A percentile compares a stretch with the other conserved stretches of the same genome.
These are phyloP conservation scores for Loriculus beryllinus DNA, from an alignment of 2,797 vertebrate species.

Conservation along the genomic window DNA sequence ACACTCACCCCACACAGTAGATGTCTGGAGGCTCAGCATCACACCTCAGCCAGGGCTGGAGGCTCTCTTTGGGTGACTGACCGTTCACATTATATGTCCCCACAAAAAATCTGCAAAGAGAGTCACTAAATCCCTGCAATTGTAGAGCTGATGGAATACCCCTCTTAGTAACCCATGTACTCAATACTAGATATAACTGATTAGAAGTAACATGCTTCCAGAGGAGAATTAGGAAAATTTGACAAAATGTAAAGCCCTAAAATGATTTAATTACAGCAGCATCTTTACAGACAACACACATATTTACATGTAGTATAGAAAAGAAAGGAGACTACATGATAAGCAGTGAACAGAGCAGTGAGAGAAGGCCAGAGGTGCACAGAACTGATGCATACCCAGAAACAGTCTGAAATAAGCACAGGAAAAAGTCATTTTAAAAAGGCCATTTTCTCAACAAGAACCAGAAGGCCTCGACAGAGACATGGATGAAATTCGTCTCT, in stretches of 20 bases:
- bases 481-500: background rate
- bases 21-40: conserved; percentile 87
- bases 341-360: background rate
- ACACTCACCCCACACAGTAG: conserved; percentile 91
- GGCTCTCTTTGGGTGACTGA: conserved; percentile 87
- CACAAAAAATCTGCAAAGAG: conserved; percentile 85
- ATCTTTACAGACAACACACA: background rate
- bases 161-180: background rate
- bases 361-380: background rate
- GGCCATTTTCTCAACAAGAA: background rate
- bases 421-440: background rate
- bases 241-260: background rate
- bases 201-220: background rate
- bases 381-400: background rate
- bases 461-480: background rate
- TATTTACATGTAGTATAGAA: background rate
- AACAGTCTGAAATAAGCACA: background rate
- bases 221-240: background rate
- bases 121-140: background rate
- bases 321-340: background rate
- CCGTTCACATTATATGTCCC: conserved; percentile 98
- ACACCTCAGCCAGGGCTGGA: conserved; percentile 85
- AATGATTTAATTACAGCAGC: background rate
- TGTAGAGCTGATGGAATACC: background rate
- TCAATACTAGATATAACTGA: background rate